A percentile compares a stretch with the other conserved stretches of the same genome.
Conservation (phyloP, 2,113 vertebrate genomes). For the Gobio gobio region DNA sequence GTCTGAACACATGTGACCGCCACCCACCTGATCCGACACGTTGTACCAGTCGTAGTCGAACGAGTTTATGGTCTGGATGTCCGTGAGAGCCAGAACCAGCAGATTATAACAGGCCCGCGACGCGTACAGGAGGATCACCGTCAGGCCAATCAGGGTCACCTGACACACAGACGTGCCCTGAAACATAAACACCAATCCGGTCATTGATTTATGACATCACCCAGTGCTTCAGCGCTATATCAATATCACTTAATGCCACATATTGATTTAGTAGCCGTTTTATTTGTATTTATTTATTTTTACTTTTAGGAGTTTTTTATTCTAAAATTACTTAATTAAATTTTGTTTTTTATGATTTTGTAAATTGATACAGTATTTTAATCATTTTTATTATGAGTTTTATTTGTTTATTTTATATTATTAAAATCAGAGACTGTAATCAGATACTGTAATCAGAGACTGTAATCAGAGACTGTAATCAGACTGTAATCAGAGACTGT, state of each 20-base stretch:
- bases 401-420: too few species aligned
- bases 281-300: too few species aligned
- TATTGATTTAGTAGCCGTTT: too few species aligned
- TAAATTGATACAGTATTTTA: too few species aligned
- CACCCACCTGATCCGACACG: slow-evolving; percentile 93
- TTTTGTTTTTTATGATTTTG: too few species aligned
- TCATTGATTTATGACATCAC: not conserved
- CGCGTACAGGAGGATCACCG: slow-evolving; percentile 89
- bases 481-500: too few species aligned
- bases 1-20: not conserved
- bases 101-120: slow-evolving; percentile 97
- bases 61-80: slow-evolving; percentile 85
- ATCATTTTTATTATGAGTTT: too few species aligned
- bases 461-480: too few species aligned
- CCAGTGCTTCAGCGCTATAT: not conserved
- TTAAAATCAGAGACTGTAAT: too few species aligned
- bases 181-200: slow-evolving; percentile 1
- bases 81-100: slow-evolving; percentile 86
- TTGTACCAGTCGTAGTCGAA: slow-evolving; percentile 99
- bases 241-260: not conserved
- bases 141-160: slow-evolving; percentile 87
- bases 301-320: too few species aligned
- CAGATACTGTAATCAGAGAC: too few species aligned
- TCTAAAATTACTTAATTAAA: too few species aligned
- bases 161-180: slow-evolving; percentile 97